Evolutionary conservation across 2,888 invertebrate species (phyloP).

Genomic region (Agrotis segetum): DNA sequence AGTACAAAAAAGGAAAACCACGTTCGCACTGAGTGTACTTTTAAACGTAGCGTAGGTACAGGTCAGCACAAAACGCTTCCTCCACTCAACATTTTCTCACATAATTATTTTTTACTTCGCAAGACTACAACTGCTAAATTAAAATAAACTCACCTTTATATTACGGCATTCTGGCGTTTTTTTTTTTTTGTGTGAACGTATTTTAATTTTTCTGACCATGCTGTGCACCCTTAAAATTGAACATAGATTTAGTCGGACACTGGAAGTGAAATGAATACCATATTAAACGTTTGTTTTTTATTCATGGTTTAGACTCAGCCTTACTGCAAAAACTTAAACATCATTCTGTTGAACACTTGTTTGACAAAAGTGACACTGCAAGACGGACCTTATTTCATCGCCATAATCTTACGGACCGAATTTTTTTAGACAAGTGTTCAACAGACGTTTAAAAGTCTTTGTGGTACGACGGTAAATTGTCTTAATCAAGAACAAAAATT

Average conservation of each 20-base stretch:
- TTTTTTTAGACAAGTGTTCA: no score
- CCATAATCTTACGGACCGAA: no score
- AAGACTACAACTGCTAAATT: constrained; percentile 56
- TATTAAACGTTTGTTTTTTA: not conserved
- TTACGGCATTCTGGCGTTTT: constrained; percentile 36
- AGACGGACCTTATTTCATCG: no score
- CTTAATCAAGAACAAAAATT: no score
- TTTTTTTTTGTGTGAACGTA: constrained; percentile 10
- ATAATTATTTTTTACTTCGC: constrained; percentile 62
- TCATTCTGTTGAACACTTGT: no score
- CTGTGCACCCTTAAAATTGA: constrained; percentile 66
- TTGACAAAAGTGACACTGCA: no score
- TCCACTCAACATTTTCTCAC: constrained; percentile 53
- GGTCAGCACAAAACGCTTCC: constrained; percentile 47
- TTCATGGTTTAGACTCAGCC: no score
- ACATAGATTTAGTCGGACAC: constrained; percentile 34
- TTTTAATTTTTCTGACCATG: constrained; percentile 69
- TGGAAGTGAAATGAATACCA: constrained; percentile 46
- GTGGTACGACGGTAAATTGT: no score
- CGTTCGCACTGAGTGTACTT: constrained; percentile 39
- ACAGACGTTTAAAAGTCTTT: no score
- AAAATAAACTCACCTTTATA: constrained; percentile 58
- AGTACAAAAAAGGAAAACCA: constrained; percentile 31
- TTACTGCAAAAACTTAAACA: no score
- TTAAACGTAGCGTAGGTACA: constrained; percentile 38